Evolutionary conservation across 92 coral and sea anemone species (phyloP), one percentile per base, ranked within the genome.

Genomic region (Epizoanthus stellaris): DNA sequence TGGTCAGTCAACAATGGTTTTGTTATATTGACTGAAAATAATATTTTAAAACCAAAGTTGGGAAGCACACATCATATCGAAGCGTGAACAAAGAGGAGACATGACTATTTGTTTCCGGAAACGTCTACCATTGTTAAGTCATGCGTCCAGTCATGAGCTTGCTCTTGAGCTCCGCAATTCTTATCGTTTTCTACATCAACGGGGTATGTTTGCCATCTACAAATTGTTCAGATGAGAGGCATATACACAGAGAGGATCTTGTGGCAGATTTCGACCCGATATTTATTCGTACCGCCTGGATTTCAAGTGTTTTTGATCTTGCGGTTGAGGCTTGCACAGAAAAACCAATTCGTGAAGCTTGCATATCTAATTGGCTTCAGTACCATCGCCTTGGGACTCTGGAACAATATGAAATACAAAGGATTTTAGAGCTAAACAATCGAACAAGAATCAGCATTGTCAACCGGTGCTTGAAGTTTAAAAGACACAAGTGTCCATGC

Each of bases 121-220:
- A n/a, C n/a, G n/a, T n/a, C n/a, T n/a, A n/a, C n/a, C n/a, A n/a
- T n/a, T n/a, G n/a, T n/a, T n/a, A n/a, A n/a, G n/a, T n/a, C n/a
- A n/a, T n/a, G n/a, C n/a, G 69, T 64, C 69, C 69, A 21, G 69
- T 17, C 14, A 11, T 6, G 69, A 64, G 69, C 69, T 64, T 64
- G 69, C 40, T 64, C 69, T 64, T 64, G 69, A 1, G 69, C 39
- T 30, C 69, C 69, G 69, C 69, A 64, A 64, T 64, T 64, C 69
- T 64, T 64, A 64, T 64, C 39, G 69, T 64, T 64, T 64, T 64
- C 39, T 64, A 21, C 69, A 64, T 64, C 69, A 64, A 64, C 69
- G 69, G 69, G 69, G 69, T 64, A 21, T 36, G 69, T 64, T 64
- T 64, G 69, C 69, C 69, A 64, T 64, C 69, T 64, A 64, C 69